Percentiles rank a stretch among this genome's conserved stretches.
Evolutionary conservation across 2,113 vertebrate genomes (phyloP).

Genomic region (Dicrurus megarhynchus): DNA sequence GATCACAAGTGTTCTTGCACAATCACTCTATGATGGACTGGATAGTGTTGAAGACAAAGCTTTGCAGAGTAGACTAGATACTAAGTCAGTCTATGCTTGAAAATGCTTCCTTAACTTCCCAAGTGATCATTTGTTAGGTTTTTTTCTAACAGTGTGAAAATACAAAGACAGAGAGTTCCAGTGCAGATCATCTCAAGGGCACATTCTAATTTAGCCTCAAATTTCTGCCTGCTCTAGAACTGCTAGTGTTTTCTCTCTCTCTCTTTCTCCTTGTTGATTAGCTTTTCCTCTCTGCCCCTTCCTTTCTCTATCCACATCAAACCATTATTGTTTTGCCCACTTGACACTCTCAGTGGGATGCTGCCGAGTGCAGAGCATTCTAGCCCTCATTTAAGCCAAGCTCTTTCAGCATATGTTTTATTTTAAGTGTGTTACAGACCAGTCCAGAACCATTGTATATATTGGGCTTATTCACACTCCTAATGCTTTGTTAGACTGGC

Average conservation of each 20-base stretch:
- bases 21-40: not conserved
- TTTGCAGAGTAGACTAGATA: not conserved
- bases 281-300: not conserved
- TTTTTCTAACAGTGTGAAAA: not conserved
- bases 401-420: slow-evolving; percentile 35
- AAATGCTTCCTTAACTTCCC: not conserved
- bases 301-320: slow-evolving; percentile 38
- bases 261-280: not conserved
- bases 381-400: slow-evolving; percentile 20
- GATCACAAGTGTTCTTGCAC: not conserved
- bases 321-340: slow-evolving; percentile 55
- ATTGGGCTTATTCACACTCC: not conserved
- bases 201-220: not conserved
- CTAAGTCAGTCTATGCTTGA: not conserved
- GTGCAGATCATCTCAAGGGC: not conserved
- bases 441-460: slow-evolving; percentile 34
- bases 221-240: not conserved
- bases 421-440: slow-evolving; percentile 27
- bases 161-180: not conserved
- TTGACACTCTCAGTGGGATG: slow-evolving; percentile 47
- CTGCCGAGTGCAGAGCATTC: not conserved
- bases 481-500: slow-evolving; percentile 29
- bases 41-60: not conserved
- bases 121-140: not conserved
- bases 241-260: not conserved